A percentile compares a stretch with the other conserved stretches of the same genome.
phyloP scores from a whole-genome alignment of 2,888 invertebrate genomes.

The Ochropleura plecta region DNA sequence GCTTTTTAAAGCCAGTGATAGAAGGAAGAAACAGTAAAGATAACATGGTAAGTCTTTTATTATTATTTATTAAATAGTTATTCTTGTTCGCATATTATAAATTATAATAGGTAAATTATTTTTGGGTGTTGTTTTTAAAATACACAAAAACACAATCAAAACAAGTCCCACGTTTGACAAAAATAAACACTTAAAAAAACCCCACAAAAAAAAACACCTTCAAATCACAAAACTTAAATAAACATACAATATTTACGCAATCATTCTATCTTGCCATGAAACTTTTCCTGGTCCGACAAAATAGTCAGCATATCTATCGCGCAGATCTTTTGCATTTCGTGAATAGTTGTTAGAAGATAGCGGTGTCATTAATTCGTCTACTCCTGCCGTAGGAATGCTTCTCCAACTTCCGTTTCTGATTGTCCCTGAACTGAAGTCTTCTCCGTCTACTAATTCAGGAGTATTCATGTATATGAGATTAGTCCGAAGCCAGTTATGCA shows the following conservation, averaged over 20 bases:
- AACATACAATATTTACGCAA: slow-evolving; percentile 63
- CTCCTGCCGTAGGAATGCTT: slow-evolving; percentile 61
- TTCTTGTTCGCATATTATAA: slow-evolving; percentile 58
- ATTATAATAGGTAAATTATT: slow-evolving; percentile 54
- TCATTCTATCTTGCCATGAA: slow-evolving; percentile 66
- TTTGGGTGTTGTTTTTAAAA: no score
- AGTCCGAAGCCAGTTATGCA: slow-evolving; percentile 61
- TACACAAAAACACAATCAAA: no score
- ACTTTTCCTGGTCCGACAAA: slow-evolving; percentile 63
- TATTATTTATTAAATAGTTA: slow-evolving; percentile 64
- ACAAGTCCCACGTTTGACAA: no score
- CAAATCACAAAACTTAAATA: slow-evolving; percentile 31
- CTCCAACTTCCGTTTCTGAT: slow-evolving; percentile 64
- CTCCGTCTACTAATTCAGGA: slow-evolving; percentile 64
- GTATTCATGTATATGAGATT: slow-evolving; percentile 60
- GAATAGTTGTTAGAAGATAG: slow-evolving; percentile 65
- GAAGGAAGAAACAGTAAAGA: slow-evolving; percentile 68
- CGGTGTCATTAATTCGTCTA: slow-evolving; percentile 63
- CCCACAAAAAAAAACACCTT: no score
- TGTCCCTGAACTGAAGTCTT: slow-evolving; percentile 62
- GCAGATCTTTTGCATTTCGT: slow-evolving; percentile 64
- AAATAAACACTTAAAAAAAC: no score
- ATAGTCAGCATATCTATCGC: slow-evolving; percentile 60
- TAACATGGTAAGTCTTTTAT: slow-evolving; percentile 65
- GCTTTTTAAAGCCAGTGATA: slow-evolving; percentile 71